These are phyloP conservation scores for Hemiprocne comata DNA, from an alignment of 2,113 vertebrate species.

Conservation along the genomic window DNA sequence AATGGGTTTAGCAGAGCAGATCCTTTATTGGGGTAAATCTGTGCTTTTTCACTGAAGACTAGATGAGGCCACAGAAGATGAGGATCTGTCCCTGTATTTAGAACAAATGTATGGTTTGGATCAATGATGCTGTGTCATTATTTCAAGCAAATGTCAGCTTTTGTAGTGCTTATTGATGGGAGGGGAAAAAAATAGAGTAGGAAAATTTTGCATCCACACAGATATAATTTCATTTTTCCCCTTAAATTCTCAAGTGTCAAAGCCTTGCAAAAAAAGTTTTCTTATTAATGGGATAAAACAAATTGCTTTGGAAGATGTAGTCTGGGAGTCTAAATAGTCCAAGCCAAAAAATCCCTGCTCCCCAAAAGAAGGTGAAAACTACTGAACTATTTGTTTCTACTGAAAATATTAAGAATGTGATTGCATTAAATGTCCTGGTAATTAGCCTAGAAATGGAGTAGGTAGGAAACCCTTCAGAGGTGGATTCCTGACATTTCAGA, in stretches of 20 bases:
- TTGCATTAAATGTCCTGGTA: not conserved
- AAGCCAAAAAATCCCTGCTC: not conserved
- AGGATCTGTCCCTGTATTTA: not conserved
- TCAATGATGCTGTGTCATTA: not conserved
- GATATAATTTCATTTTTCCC: not conserved
- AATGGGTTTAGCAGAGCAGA: not conserved
- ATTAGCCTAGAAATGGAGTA: not conserved
- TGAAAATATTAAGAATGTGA: not conserved
- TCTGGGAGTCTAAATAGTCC: not conserved
- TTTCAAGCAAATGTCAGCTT: not conserved
- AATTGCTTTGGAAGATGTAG: not conserved
- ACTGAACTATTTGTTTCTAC: not conserved
- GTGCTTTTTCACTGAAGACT: not conserved
- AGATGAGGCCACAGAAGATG: not conserved
- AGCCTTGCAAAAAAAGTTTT: not conserved
- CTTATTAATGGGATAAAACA: not conserved
- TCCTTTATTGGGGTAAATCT: not conserved
- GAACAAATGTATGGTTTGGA: not conserved
- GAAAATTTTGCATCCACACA: not conserved
- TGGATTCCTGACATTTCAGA: not conserved
- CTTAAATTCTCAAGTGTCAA: not conserved
- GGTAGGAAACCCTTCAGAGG: not conserved
- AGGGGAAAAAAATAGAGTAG: rapidly evolving
- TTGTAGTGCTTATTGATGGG: not conserved
- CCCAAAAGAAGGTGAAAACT: not conserved